Evolutionary conservation across 1,140 invertebrate genomes (phyloP).

Genomic region (honey bee (Apis mellifera)): Amel_HAv3.1 CM009936.2:4867501-4868000

Average conservation of each 20-base stretch:
- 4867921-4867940: constrained; percentile 66
- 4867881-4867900: constrained; percentile 66
- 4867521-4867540: constrained; percentile 82
- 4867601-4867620: constrained; percentile 85
- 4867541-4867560: constrained; percentile 83
- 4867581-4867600: constrained; percentile 87
- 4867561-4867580: constrained; percentile 85
- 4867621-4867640: constrained; percentile 84
- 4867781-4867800: constrained; percentile 84
- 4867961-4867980: neutral
- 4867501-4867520: constrained; percentile 20
- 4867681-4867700: neutral
- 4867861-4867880: constrained; percentile 65
- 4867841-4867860: constrained; percentile 74
- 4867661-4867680: constrained; percentile 84
- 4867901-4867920: constrained; percentile 67
- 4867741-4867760: too few species aligned
- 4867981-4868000: neutral
- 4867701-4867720: neutral
- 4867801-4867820: constrained; percentile 90
- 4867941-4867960: neutral
- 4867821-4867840: constrained; percentile 83
- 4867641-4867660: constrained; percentile 82
- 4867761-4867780: constrained; percentile 74
- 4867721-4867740: neutral